These are phyloP conservation scores for Albula glossodonta DNA, from an alignment of 2,113 vertebrate genomes.

Conservation along the genomic window DNA sequence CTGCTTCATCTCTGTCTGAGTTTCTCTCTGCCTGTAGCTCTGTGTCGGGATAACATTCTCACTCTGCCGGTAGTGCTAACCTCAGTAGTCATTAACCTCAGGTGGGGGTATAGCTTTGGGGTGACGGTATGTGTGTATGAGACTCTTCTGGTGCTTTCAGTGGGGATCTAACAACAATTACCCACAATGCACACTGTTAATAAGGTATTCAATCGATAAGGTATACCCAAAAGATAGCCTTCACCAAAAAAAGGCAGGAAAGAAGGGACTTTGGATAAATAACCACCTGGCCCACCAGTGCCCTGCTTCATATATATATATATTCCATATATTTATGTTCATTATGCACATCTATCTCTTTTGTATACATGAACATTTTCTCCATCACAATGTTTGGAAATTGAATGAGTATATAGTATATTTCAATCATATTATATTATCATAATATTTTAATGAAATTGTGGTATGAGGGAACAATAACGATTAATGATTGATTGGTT, in stretches of 20 bases:
- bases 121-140: not conserved
- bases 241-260: not conserved
- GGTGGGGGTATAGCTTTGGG: not conserved
- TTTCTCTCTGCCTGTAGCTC: not conserved
- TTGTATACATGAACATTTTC: not conserved
- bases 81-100: conserved; percentile 29
- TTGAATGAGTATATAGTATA: too few relatives aligned
- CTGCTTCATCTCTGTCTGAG: conserved; percentile 35
- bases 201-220: not conserved
- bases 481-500: too few relatives aligned
- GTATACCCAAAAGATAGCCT: not conserved
- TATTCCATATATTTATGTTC: not conserved
- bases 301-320: not conserved
- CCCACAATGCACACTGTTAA: not conserved
- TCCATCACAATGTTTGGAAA: too few relatives aligned
- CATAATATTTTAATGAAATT: too few relatives aligned
- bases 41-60: not conserved
- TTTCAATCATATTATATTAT: too few relatives aligned
- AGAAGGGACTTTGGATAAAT: not conserved
- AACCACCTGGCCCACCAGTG: not conserved
- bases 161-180: not conserved
- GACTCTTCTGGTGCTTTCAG: not conserved
- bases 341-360: not conserved
- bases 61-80: conserved; percentile 37
- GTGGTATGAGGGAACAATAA: too few relatives aligned